phyloP scores from a whole-genome alignment of 2,888 invertebrate genomes.

The Drosophila siamana region DNA sequence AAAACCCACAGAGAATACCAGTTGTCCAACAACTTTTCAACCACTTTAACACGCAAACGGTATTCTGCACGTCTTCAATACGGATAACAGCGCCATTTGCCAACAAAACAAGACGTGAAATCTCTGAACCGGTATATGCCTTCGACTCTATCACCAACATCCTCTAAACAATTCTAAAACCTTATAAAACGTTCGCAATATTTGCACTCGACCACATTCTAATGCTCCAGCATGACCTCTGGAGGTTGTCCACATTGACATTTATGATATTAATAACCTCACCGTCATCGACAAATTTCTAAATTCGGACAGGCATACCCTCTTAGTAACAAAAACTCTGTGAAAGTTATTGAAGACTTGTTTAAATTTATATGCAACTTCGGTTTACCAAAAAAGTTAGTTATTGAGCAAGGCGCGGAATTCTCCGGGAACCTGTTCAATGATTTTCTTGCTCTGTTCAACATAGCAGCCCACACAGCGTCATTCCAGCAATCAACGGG shows the following conservation, averaged over 20 bases:
- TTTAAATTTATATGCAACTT: conserved; percentile 29
- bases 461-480: conserved; percentile 15
- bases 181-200: conserved; percentile 50
- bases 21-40: conserved; percentile 51
- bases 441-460: conserved; percentile 11
- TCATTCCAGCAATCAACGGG: conserved; percentile 27
- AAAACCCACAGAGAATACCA: conserved; percentile 33
- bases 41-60: conserved; percentile 44
- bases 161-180: conserved; percentile 22
- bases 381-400: conserved; percentile 25
- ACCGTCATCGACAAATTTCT: conserved; percentile 3
- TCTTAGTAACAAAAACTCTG: conserved; percentile 10
- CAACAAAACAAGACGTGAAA: conserved; percentile 13
- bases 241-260: too few relatives aligned
- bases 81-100: conserved; percentile 14
- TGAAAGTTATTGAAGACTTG: conserved; percentile 27
- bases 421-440: conserved; percentile 18
- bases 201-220: conserved; percentile 43
- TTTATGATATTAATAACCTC: conserved; percentile 4
- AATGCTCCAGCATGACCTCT: too few relatives aligned
- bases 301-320: neutral
- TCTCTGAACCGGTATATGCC: conserved; percentile 11
- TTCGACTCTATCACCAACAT: conserved; percentile 11
- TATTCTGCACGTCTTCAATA: conserved; percentile 35
- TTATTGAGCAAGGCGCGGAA: conserved; percentile 24